These are phyloP conservation scores for Peromyscus leucopus DNA, from an alignment of 2,113 vertebrate genomes.

Conservation along the genomic window DNA sequence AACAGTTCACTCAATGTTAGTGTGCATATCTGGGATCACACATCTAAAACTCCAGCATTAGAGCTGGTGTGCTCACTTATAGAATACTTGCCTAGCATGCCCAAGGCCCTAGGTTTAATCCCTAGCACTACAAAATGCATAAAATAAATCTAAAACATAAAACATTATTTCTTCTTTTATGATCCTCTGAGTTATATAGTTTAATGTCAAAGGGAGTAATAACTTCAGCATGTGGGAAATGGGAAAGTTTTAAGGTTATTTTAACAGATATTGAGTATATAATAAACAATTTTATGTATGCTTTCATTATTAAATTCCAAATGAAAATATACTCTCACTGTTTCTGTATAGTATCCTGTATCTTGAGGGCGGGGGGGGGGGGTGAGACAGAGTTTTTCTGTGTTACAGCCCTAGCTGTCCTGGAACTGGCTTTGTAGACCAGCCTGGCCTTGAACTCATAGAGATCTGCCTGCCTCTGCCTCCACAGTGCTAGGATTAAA, in stretches of 20 bases:
- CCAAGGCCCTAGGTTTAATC: not conserved
- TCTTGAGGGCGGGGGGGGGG: no score
- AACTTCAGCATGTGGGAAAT: conserved; percentile 11
- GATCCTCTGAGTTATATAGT: accelerated
- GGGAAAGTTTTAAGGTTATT: conserved; percentile 24
- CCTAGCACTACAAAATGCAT: not conserved
- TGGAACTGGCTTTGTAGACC: not conserved
- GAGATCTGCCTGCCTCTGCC: not conserved
- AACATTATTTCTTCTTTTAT: conserved; percentile 46
- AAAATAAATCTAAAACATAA: not conserved
- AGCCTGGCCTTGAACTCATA: not conserved
- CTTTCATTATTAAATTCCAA: not conserved
- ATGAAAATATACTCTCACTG: not conserved
- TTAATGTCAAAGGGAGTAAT: conserved; percentile 48
- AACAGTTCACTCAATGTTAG: not conserved
- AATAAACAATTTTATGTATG: conserved; percentile 50
- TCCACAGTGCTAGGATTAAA: not conserved
- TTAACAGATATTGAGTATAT: not conserved
- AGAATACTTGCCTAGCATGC: not conserved
- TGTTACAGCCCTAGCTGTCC: not conserved
- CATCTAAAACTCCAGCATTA: not conserved
- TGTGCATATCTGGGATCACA: not conserved
- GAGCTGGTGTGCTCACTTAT: not conserved
- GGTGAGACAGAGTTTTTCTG: not conserved
- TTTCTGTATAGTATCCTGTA: not conserved